phyloP scores from a whole-genome alignment of 2,797 vertebrate species.

The Eleutherodactylus coqui region DNA sequence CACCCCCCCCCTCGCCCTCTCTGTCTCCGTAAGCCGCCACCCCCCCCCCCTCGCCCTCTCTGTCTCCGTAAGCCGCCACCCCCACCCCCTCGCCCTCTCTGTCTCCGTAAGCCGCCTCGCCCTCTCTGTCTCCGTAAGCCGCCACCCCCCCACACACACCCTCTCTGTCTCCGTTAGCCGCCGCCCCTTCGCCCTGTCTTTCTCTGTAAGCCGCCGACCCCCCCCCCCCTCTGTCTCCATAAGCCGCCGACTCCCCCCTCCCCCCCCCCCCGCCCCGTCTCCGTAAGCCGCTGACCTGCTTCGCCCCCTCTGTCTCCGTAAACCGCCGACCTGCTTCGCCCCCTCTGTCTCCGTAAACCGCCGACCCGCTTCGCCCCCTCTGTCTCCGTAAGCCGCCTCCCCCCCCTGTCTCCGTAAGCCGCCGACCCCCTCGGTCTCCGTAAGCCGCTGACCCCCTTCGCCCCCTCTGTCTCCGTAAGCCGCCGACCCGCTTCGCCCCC shows the following conservation, averaged over 20 bases:
- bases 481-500: too few species aligned
- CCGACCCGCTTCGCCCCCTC: not conserved
- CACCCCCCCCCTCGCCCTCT: not conserved
- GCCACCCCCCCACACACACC: rapidly evolving
- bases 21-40: not conserved
- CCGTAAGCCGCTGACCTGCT: not conserved
- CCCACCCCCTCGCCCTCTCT: not conserved
- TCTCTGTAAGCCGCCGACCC: not conserved
- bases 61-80: not conserved
- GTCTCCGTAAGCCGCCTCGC: not conserved
- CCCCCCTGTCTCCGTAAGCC: not conserved
- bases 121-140: not conserved
- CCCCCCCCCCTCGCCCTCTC: not conserved
- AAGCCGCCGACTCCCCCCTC: not conserved
- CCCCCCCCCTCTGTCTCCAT: not conserved
- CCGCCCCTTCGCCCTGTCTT: too few species aligned
- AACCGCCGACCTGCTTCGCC: not conserved
- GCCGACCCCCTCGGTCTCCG: too few species aligned
- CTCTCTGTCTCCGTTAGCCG: not conserved
- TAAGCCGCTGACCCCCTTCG: too few species aligned
- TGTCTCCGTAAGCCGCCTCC: not conserved
- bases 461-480: too few species aligned
- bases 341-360: not conserved
- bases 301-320: not conserved
- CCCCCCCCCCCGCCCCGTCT: too few species aligned